Evolutionary conservation across 2,113 vertebrate genomes (phyloP).

Genomic region (Chaenogobius annularis): DNA sequence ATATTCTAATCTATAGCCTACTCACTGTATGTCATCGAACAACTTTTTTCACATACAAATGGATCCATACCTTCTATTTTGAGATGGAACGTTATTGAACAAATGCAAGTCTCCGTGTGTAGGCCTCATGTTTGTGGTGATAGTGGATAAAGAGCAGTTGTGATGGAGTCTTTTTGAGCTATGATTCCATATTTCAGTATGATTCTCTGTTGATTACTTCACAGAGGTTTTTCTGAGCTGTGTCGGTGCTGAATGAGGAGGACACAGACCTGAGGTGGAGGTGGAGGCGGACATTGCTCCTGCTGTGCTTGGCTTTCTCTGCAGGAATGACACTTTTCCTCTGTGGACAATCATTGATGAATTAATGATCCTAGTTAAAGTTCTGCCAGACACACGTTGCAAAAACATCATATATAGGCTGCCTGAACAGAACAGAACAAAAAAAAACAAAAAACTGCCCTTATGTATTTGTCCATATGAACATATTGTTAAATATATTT

Average conservation of each 20-base stretch:
- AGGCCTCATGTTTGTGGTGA: background rate
- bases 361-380: background rate
- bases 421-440: no score
- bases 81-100: background rate
- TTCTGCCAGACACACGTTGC: background rate
- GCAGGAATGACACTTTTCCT: background rate
- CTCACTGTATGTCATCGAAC: no score
- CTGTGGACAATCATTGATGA: slow-evolving; percentile 1
- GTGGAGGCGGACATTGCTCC: background rate
- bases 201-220: background rate
- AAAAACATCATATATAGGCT: background rate
- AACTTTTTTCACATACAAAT: no score
- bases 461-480: no score
- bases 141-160: no score
- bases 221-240: background rate
- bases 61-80: background rate
- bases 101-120: background rate
- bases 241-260: background rate
- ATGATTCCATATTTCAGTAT: no score
- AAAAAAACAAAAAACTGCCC: no score
- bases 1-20: no score
- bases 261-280: background rate
- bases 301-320: background rate
- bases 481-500: no score
- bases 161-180: background rate